phyloP scores from a whole-genome alignment of 2,888 invertebrate species.

The Nephrotoma appendiculata region DNA sequence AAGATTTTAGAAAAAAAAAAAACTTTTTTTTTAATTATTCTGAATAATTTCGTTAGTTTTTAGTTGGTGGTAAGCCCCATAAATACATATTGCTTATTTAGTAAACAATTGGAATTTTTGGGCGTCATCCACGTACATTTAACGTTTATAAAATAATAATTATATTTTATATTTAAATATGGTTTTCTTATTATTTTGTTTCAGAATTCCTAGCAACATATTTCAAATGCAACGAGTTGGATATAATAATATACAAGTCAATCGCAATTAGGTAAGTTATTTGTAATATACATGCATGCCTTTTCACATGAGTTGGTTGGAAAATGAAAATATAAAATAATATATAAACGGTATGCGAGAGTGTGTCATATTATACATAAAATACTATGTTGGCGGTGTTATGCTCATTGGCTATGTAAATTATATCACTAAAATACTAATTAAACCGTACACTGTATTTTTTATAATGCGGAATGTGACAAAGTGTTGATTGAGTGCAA shows the following conservation, averaged over 20 bases:
- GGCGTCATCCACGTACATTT: background rate
- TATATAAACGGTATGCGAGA: background rate
- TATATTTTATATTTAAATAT: background rate
- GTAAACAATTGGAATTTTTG: background rate
- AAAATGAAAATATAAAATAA: background rate
- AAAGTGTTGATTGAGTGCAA: background rate
- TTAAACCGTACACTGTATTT: background rate
- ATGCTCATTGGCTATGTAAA: background rate
- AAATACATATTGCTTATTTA: background rate
- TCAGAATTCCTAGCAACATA: background rate
- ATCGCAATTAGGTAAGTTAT: background rate
- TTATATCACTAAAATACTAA: background rate
- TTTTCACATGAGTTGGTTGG: background rate
- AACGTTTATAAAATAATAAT: background rate
- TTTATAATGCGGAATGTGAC: background rate
- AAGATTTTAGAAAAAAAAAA: background rate
- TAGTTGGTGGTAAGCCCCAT: background rate
- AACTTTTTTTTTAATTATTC: background rate
- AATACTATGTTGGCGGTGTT: background rate
- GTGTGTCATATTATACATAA: background rate
- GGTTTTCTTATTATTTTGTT: background rate
- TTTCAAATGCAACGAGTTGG: background rate
- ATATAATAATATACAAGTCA: background rate
- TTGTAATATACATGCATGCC: background rate
- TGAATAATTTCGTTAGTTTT: background rate